These are phyloP conservation scores for Sinocyclocheilus anophthalmus DNA, from an alignment of 2,113 vertebrate species.

Conservation along the genomic window DNA sequence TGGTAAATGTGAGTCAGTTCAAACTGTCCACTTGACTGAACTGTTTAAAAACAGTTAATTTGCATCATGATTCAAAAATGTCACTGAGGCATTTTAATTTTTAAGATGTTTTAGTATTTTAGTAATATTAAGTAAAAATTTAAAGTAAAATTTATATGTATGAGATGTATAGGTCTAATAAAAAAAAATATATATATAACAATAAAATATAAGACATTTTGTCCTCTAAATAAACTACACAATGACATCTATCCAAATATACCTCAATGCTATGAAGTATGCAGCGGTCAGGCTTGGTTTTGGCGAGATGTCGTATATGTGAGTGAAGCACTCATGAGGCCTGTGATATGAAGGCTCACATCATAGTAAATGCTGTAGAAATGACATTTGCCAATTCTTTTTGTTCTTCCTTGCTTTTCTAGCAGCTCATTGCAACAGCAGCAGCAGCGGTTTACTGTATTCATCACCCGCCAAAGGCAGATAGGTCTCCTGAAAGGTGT, in stretches of 20 bases:
- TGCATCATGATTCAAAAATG: no score
- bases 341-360: not conserved
- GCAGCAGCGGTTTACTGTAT: not conserved
- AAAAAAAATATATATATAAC: no score
- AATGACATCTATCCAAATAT: not conserved
- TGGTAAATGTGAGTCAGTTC: no score
- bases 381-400: not conserved
- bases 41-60: no score
- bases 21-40: no score
- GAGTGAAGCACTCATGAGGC: not conserved
- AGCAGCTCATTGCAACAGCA: not conserved
- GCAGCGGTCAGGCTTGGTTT: not conserved
- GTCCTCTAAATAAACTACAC: no score
- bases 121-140: no score
- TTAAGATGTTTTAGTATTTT: no score
- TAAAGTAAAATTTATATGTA: no score
- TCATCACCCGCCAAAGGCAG: slow-evolving; percentile 26
- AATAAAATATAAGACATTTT: no score
- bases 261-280: not conserved
- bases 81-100: no score
- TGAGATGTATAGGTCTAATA: no score
- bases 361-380: not conserved
- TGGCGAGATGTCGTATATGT: not conserved
- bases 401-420: not conserved
- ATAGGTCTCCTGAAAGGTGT: slow-evolving; percentile 17